Base-by-base conservation (phyloP, 1,140 invertebrate genomes). In the Lineus longissimus region DNA sequence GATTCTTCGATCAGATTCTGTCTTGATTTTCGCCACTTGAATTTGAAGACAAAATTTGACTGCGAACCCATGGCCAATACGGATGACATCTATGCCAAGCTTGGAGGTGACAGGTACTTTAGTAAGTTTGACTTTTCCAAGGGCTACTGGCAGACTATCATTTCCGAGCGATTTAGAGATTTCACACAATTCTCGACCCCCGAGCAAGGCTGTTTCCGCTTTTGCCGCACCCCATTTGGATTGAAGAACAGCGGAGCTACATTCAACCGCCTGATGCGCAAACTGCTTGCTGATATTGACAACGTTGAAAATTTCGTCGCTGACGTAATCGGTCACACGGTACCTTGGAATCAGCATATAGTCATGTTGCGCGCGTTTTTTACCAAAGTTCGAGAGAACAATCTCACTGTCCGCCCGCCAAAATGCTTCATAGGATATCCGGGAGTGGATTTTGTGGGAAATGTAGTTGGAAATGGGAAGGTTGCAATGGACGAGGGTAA, bases 401-500 rank as follows among this genome's bases (percentile, higher is more conserved):
- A n/a, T 11, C n/a, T 43, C 11, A 43, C 40, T 43, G 40, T n/a
- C 11, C 11, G 40, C 11, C 40, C 40, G 11, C 11, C 11, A 13
- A 43, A 43, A n/a, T 43, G 40, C n/a, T 13, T 43, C n/a, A 13
- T 43, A 13, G 40, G 40, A 13, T 11, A 43, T 13, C 11, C 11
- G 11, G 11, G 11, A n/a, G n/a, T 43, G n/a, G 40, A 43, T 13
- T 43, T 43, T 43, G n/a, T n/a, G n/a, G 40, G 40, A 43, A 11
- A 43, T 43, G 40, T 13, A n/a, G 40, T 43, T 13, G 40, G 68
- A 31, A 64, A 65, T 45, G 63, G 56, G 7, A 31, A 78, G 29
- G 58, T 82, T 1, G 67, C 62, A 62, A 72, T 76, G 17, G 70
- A 78, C 64, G 57, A 55, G 43, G 70, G 68, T 11, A 78, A 78